Evolutionary conservation across 2,888 invertebrate species (phyloP), one percentile per base, ranked within the genome.

Genomic region (Caenorhabditis macrosperma): DNA sequence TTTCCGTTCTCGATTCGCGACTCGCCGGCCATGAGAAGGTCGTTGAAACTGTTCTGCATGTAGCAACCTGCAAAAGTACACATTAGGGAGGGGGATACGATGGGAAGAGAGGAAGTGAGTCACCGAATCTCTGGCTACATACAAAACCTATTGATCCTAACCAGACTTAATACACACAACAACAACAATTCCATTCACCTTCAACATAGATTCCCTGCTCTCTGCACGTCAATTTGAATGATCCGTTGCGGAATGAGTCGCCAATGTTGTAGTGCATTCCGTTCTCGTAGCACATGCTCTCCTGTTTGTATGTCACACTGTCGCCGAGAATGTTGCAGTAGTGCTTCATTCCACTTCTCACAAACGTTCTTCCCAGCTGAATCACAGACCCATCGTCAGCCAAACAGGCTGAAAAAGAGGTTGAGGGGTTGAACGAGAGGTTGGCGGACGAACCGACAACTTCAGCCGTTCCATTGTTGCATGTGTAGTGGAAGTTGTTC

Each of bases 401-500:
- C 50, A 89, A 82, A 67, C 89, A 89, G 1, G 89, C 89, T 89
- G 76, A 55, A n/a, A n/a, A n/a, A n/a, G n/a, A 83, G 54, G 9
- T 30, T 55, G n/a, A 17, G 10, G 20, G n/a, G n/a, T n/a, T n/a
- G n/a, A 17, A 17, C n/a, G 3, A 44, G 44, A 10, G 20, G 1
- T 38, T 4, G 15, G 12, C 6, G n/a, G 2, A 22, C 85, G 69
- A 46, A 89, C 89, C 89, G 28, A 89, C 87, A 30, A 89, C 89
- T 71, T 89, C 89, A 17, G 89, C 88, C 1, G 89, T 89, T 12
- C 89, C 89, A 76, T 89, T 89, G 66, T 84, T 86, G 74, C 89
- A 89, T 24, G 79, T 82, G 74, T 89, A 89, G 72, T 89, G 89
- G 82, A 89, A 89, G 71, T 88, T 89, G 64, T 88, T 86, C 76